Evolutionary conservation across 2,113 vertebrate genomes (phyloP).

Genomic region (Hippocampus zosterae): DNA sequence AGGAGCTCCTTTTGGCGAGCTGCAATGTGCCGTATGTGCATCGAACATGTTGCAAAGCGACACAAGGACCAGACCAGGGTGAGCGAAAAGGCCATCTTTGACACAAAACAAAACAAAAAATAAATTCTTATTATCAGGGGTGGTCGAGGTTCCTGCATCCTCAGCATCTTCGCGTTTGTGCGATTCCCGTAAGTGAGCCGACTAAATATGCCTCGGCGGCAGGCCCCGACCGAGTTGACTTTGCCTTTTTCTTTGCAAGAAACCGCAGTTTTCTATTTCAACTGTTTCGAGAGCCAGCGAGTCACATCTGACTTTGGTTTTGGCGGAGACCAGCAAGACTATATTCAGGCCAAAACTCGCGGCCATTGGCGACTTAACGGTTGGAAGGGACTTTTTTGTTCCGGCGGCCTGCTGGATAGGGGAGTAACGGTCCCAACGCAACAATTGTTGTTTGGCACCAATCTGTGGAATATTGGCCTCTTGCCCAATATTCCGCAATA

Average conservation of each 20-base stretch:
- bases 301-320: constrained; percentile 65
- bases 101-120: constrained; percentile 29
- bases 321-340: constrained; percentile 61
- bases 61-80: constrained; percentile 3
- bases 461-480: not conserved
- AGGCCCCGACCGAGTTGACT: constrained; percentile 25
- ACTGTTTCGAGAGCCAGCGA: constrained; percentile 55
- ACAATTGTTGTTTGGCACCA: constrained; percentile 4
- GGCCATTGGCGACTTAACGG: constrained; percentile 65
- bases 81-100: not conserved
- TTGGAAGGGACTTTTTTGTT: constrained; percentile 52
- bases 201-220: constrained; percentile 33
- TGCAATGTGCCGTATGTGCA: constrained; percentile 6
- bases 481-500: too few species aligned
- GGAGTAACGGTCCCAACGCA: constrained; percentile 27
- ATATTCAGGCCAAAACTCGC: constrained; percentile 68
- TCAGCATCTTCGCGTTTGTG: constrained; percentile 61
- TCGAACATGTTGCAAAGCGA: constrained; percentile 29
- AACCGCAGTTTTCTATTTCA: constrained; percentile 71
- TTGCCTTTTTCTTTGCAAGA: constrained; percentile 26
- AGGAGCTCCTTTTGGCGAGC: constrained; percentile 26
- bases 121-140: not conserved
- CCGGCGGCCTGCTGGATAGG: constrained; percentile 52
- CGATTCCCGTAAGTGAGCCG: constrained; percentile 54
- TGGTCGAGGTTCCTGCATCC: constrained; percentile 35